Evolutionary conservation across 2,113 vertebrate genomes (phyloP), one percentile per base, ranked within the genome.

Genomic region (Nothocercus julius): DNA sequence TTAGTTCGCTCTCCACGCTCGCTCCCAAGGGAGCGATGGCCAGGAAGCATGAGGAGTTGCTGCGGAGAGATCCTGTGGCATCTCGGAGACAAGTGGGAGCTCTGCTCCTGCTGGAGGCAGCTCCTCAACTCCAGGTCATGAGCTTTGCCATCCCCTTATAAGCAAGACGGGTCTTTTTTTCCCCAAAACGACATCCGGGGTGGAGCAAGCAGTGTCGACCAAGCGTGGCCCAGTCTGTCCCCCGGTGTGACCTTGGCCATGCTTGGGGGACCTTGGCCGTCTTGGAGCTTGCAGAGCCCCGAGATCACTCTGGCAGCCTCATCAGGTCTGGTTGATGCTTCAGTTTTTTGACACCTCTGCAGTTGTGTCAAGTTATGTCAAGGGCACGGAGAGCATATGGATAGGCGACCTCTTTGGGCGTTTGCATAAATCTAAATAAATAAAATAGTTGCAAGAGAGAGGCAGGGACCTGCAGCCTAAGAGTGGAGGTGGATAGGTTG

Each of bases 391-490:
- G 82, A 94, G 92, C 70, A 17, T 87, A 44, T 49, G 80, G 90
- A 10, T 73, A 82, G 80, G 77, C 92, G 90, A 92, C 91, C 88
- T 94, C 87, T 91, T 79, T 24, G 63, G 24, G 51, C 45, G n/a
- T 93, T 92, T 94, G 92, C 93, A 96, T 97, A 90, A 94, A 96
- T 93, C 97, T 97, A 95, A 96, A 94, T 95, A 93, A 95, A 82
- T 72, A 95, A 93, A 92, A 87, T 82, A 82, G 59, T 1, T 0
- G 70, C 64, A 81, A 73, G 92, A 4, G 53, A 64, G 47, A 90
- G 85, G 90, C 90, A 94, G 89, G 79, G 92, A 91, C 93, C 94
- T 85, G 89, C 20, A 12, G 92, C 94, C 74, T 84, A 90, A 81
- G 90, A 94, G 85, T 76, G 63, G 94, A 93, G 79, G 95, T 58